Percentiles rank a stretch among this genome's conserved stretches.
phyloP scores from a whole-genome alignment of 2,888 invertebrate species.

The Polia nebulosa region DNA sequence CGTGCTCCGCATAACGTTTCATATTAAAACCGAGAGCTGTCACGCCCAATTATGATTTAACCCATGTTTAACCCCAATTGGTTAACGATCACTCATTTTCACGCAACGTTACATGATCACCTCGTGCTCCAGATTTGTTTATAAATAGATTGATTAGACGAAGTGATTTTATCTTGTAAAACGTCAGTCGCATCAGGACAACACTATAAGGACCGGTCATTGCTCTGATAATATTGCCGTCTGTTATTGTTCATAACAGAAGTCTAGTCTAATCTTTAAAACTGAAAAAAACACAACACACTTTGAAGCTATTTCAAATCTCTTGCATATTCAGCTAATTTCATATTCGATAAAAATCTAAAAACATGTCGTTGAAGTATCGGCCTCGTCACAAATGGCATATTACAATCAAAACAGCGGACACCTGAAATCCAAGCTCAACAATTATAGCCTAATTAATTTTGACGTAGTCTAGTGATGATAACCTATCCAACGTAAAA shows the following conservation, averaged over 20 bases:
- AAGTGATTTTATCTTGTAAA: constrained; percentile 15
- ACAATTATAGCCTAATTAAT: not conserved
- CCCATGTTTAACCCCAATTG: constrained; percentile 88
- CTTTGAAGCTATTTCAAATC: not conserved
- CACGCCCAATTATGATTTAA: constrained; percentile 85
- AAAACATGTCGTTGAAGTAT: constrained; percentile 1
- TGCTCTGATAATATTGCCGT: constrained; percentile 7
- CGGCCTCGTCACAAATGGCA: not conserved
- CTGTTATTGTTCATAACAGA: constrained; percentile 3
- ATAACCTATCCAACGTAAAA: constrained; percentile 8
- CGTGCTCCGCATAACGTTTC: constrained; percentile 78
- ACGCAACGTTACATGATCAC: constrained; percentile 66
- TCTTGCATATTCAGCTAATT: not conserved
- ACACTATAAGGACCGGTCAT: constrained; percentile 2
- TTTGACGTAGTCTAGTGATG: not conserved
- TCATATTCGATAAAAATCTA: not conserved
- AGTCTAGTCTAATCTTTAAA: not conserved
- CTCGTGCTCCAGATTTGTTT: constrained; percentile 55
- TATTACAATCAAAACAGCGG: not conserved
- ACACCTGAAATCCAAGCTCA: not conserved
- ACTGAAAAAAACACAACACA: not conserved
- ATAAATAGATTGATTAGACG: constrained; percentile 31
- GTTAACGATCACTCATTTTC: constrained; percentile 78
- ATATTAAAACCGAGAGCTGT: constrained; percentile 78
- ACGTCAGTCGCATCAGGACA: not conserved